Percentiles rank a stretch among this genome's conserved stretches.
phyloP scores from a whole-genome alignment of 2,888 invertebrate genomes.

The Ceratothoa steindachneri region DNA sequence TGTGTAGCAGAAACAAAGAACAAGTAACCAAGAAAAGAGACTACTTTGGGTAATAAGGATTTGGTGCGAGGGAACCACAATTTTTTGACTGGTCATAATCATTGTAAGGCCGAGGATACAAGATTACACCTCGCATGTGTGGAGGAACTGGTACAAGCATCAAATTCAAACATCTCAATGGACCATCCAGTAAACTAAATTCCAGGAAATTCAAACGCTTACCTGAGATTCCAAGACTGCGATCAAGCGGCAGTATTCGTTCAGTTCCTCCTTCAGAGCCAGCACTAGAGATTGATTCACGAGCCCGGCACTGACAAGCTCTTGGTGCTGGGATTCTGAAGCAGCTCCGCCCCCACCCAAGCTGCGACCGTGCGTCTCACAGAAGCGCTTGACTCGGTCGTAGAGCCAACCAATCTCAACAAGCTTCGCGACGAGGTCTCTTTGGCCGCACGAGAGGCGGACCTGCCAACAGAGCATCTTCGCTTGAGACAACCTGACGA shows the following conservation, averaged over 20 bases:
- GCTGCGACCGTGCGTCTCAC: conserved; percentile 58
- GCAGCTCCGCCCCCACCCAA: background rate
- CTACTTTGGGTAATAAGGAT: too few relatives aligned
- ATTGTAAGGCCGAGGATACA: too few relatives aligned
- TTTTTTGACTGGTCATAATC: too few relatives aligned
- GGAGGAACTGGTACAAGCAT: too few relatives aligned
- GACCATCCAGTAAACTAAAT: too few relatives aligned
- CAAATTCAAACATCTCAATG: too few relatives aligned
- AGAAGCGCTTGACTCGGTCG: conserved; percentile 73
- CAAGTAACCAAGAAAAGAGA: too few relatives aligned
- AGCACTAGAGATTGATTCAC: conserved; percentile 82
- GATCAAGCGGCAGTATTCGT: conserved; percentile 81
- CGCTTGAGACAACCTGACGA: background rate
- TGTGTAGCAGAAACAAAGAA: too few relatives aligned
- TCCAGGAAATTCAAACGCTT: too few relatives aligned
- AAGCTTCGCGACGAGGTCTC: conserved; percentile 66
- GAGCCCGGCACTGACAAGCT: conserved; percentile 57
- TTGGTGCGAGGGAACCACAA: too few relatives aligned
- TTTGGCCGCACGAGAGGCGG: conserved; percentile 52
- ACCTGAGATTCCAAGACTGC: conserved; percentile 84
- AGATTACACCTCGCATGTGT: too few relatives aligned
- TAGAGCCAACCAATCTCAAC: conserved; percentile 82
- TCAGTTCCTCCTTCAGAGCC: conserved; percentile 76
- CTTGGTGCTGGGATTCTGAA: background rate
- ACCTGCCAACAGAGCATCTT: conserved; percentile 25